Evolutionary conservation across 1,140 invertebrate species (phyloP).

Genomic region (Zaprionus ghesquierei): DNA sequence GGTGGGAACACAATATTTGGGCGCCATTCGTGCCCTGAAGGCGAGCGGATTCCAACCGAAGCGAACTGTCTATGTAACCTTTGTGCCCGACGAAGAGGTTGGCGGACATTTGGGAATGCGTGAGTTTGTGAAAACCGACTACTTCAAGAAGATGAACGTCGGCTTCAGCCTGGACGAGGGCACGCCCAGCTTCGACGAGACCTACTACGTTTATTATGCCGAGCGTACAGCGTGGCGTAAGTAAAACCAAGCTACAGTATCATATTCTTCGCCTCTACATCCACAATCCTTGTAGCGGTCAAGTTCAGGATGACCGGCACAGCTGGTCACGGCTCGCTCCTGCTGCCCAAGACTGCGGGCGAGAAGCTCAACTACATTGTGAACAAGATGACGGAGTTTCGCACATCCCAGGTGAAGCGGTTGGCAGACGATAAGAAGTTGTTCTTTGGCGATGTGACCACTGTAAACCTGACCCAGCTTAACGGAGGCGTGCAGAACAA

Average conservation of each 20-base stretch:
- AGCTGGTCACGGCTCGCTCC: conserved; percentile 94
- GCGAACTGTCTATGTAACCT: conserved; percentile 89
- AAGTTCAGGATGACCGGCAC: conserved; percentile 84
- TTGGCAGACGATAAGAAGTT: conserved; percentile 85
- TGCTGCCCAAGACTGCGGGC: conserved; percentile 91
- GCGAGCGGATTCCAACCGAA: conserved; percentile 84
- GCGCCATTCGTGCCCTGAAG: conserved; percentile 87
- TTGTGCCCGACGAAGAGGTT: conserved; percentile 96
- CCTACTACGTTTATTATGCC: conserved; percentile 89
- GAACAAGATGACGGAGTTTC: conserved; percentile 90
- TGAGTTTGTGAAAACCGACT: conserved; percentile 89
- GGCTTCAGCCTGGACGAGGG: conserved; percentile 96
- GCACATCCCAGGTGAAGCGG: conserved; percentile 87
- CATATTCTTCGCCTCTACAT: conserved; percentile 86
- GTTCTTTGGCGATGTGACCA: conserved; percentile 92
- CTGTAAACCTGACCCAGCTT: conserved; percentile 93
- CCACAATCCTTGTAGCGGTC: conserved; percentile 83
- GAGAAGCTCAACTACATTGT: conserved; percentile 92
- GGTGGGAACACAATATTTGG: conserved; percentile 88
- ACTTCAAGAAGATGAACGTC: conserved; percentile 92
- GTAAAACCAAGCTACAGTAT: conserved; percentile 85
- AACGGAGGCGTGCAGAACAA: conserved; percentile 95
- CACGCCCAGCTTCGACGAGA: conserved; percentile 85
- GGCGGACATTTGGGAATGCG: conserved; percentile 93
- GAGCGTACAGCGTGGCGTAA: conserved; percentile 89